phyloP scores from a whole-genome alignment of 2,113 vertebrate species.

The Hylia prasina region DNA sequence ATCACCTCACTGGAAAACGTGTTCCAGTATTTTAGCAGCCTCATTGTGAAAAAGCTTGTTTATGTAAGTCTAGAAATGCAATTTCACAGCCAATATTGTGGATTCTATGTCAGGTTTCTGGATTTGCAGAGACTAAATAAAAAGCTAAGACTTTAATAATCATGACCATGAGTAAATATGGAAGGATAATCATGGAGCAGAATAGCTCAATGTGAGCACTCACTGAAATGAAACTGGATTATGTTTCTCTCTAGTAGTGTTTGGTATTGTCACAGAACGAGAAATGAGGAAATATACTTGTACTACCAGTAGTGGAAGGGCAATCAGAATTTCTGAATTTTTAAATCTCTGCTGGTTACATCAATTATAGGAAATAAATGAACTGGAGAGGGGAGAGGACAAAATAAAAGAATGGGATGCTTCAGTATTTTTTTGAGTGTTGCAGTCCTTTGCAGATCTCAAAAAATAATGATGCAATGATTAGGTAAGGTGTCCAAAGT shows the following conservation, averaged over 20 bases:
- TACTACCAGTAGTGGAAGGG: not conserved
- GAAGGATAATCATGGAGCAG: accelerated
- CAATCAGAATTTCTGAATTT: not conserved
- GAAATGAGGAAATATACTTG: not conserved
- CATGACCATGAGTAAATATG: not conserved
- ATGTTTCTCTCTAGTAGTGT: not conserved
- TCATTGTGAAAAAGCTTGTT: not conserved
- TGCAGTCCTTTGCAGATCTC: not conserved
- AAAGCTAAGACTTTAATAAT: not conserved
- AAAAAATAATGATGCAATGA: not conserved
- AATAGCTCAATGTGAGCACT: not conserved
- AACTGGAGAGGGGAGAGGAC: not conserved
- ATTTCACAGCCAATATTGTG: not conserved
- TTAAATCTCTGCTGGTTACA: not conserved
- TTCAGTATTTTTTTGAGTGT: not conserved
- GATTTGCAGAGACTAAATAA: not conserved
- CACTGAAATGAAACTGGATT: not conserved
- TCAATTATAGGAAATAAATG: not conserved
- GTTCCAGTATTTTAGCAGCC: not conserved
- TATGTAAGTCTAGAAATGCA: not conserved
- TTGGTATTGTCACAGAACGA: not conserved
- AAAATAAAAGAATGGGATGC: not conserved
- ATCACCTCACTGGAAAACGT: not conserved
- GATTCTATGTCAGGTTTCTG: not conserved
- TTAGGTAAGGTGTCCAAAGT: not conserved